Evolutionary conservation across 2,113 vertebrate genomes (phyloP), one percentile per base, ranked within the genome.

Genomic region (Mesoclemmys tuberculata): DNA sequence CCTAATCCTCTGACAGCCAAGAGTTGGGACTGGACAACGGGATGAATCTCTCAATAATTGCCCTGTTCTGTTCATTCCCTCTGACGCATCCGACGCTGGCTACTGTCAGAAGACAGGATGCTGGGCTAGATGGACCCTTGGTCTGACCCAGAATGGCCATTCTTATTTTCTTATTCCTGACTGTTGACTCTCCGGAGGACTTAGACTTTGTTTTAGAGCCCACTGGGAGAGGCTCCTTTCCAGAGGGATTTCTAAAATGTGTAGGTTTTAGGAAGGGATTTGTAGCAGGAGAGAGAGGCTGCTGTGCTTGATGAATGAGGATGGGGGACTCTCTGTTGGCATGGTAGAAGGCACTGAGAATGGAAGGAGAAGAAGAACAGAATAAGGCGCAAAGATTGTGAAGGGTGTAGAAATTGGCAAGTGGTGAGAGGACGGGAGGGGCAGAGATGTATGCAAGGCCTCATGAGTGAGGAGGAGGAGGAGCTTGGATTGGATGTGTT

Each of bases 371-470:
- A n/a, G n/a, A 71, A 86, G 74, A 49, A 68, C 14, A 49, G 31
- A 85, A 18, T 29, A 18, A 12, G 35, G 46, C 22, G 12, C 11
- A 29, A 19, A n/a, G 10, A 56, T 9, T 14, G 27, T 44, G 49
- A 44, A 68, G 35, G 5, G 35, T 5, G 0, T 1, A 0, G 9
- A 0, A 38, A 4, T 18, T 1, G 41, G 74, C 16, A 79, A 31
- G 8, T 18, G 7, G 51, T 51, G 1, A 16, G 44, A 12, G 51
- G 51, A 52, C 51, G 51, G 14, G 51, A 16, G 64, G 82, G 85
- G 58, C 44, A 44, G 29, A 1, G 2, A 2, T 82, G 10, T 35
- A 26, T 1, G 0, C 0, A 0, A 2, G 80, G 29, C 52, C 6
- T 22, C n/a, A 12, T 12, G 74, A 16, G 19, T 11, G 0, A 0